Evolutionary conservation across 2,113 vertebrate species (phyloP), one percentile per base, ranked within the genome.

Genomic region (Cinclus cinclus): DNA sequence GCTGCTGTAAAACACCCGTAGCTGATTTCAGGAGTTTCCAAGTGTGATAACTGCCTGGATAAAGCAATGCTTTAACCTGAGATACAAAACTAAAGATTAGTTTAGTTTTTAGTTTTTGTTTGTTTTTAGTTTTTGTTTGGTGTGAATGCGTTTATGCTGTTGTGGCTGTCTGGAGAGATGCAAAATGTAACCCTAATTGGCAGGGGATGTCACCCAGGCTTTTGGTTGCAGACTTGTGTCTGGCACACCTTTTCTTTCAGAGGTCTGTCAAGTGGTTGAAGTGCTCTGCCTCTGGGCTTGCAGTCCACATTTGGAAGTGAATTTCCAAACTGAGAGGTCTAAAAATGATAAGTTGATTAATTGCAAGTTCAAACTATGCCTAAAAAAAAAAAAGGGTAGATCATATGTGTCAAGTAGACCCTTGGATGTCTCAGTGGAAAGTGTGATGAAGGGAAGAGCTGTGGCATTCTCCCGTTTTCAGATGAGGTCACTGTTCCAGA

Each of bases 401-500:
- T 10, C 17, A 3, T 62, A 49, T 63, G 30, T 76, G 31, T 93
- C 11, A 64, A 15, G 11, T 28, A 71, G 37, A 13, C 11, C 15
- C 33, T 53, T 95, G 88, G 85, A 65, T 71, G 30, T 65, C 63
- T 83, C 39, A 25, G 58, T 64, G 82, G 94, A 94, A 96, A 85
- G 37, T 83, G 56, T 88, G 75, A 75, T 63, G 53, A 60, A 49
- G 20, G 63, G 41, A 74, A 81, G 30, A 86, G 37, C 67, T 77
- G 28, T 69, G 76, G 81, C 30, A 33, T 41, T 70, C 73, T 35
- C 16, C 56, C 35, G 3, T 47, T 93, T 67, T 94, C 37, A 63
- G 23, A 86, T 94, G 79, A 92, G 42, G 46, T 95, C 75, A 69
- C n/a, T 85, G 23, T 77, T 95, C 68, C 65, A 81, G 75, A 68